Evolutionary conservation across 2,113 vertebrate genomes (phyloP), one percentile per base, ranked within the genome.

Genomic region (Rhynchopsitta pachyrhyncha): DNA sequence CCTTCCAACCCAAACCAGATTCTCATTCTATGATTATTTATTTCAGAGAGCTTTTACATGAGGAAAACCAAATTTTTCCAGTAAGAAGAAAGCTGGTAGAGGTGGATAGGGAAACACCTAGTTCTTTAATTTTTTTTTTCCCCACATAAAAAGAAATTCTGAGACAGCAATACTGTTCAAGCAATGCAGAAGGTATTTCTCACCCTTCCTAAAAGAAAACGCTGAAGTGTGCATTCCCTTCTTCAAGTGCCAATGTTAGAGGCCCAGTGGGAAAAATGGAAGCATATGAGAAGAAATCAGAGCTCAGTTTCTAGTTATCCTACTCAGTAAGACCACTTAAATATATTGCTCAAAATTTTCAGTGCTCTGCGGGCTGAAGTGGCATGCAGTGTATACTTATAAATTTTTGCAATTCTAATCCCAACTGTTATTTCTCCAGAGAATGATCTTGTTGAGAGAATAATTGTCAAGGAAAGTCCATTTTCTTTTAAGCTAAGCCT

Each of bases 81-180:
- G 15, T 64, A 49, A 62, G 46, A 39, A 53, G 17, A 66, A 59
- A 68, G 50, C 4, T 35, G 6, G 22, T 71, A 62, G 50, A 71
- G 17, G 6, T 0, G 0, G 33, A 18, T 86, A 4, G 70, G 62
- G 39, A 77, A 27, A 4, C 18, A 17, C 19, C 4, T 47, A n/a
- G 3, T 60, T 55, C 15, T 81, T 63, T 16, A 60, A n/a, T 82
- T 76, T 25, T 67, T 67, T 74, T 74, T 35, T 46, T 13, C 18
- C 16, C 27, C 27, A 35, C 14, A 19, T 6, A 17, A 77, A 73
- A 53, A 46, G 29, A 47, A 69, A 28, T 47, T 59, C 19, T 55
- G 41, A 67, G 57, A 49, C 18, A 82, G 42, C 67, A 79, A 5
- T 71, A 27, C 15, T n/a, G 11, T 63, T 59, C 11, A 52, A 70